Conservation (phyloP, 2,113 vertebrate species). For the Serinus canaria region DNA sequence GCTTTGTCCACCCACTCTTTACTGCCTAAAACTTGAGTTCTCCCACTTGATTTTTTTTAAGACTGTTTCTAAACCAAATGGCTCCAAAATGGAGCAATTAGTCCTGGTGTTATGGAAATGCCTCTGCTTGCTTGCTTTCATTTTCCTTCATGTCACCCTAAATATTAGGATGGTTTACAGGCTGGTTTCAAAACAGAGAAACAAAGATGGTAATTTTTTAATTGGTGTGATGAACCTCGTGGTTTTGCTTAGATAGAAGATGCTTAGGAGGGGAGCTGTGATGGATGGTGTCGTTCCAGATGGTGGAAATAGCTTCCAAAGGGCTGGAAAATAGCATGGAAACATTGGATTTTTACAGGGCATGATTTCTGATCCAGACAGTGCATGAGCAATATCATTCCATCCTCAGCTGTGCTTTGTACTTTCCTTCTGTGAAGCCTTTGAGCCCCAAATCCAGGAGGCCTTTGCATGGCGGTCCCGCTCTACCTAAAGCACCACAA, state of each 20-base stretch:
- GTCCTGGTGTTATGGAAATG: conserved; percentile 7
- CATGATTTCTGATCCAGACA: not conserved
- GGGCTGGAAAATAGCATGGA: not conserved
- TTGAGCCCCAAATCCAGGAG: not conserved
- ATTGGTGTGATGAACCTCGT: conserved; percentile 5
- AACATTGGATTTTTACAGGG: not conserved
- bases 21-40: not conserved
- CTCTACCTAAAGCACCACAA: not conserved
- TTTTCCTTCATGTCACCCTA: conserved; percentile 7
- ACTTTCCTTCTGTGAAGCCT: not conserved
- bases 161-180: conserved; percentile 50
- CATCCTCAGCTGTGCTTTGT: not conserved
- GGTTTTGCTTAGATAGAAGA: not conserved
- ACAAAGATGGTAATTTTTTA: not conserved
- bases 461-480: rapidly evolving
- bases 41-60: not conserved
- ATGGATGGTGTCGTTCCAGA: not conserved
- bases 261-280: not conserved
- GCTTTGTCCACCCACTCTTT: not conserved
- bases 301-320: conserved; percentile 8
- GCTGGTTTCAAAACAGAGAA: conserved; percentile 33
- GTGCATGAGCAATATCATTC: not conserved
- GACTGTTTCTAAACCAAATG: not conserved
- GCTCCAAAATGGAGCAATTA: not conserved
- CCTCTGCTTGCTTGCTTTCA: not conserved